These are phyloP conservation scores for Mizuhopecten yessoensis DNA, from an alignment of 1,140 invertebrate species.

Conservation along the genomic window DNA sequence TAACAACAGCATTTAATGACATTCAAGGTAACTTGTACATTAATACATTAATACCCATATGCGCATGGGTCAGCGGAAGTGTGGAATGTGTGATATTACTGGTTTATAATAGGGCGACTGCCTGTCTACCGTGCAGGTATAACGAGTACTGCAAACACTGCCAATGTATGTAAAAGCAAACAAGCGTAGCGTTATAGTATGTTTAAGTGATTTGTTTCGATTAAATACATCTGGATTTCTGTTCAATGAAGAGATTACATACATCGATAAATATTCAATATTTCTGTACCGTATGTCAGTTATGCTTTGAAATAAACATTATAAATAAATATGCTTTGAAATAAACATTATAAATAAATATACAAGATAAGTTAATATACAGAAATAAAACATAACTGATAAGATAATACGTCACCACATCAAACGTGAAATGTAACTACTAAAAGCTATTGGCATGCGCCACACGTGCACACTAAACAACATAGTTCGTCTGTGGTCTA, in stretches of 20 bases:
- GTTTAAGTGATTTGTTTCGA: no score
- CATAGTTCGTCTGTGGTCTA: not conserved
- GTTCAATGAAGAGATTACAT: not conserved
- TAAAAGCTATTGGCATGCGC: slow-evolving; percentile 5
- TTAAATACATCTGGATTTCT: not conserved
- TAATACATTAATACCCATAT: no score
- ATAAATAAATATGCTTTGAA: not conserved
- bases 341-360: not conserved
- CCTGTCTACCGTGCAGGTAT: no score
- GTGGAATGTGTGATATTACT: no score
- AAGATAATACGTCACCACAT: not conserved
- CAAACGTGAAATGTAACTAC: not conserved
- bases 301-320: not conserved
- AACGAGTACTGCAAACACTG: no score
- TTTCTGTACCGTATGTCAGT: not conserved
- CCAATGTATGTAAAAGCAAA: not conserved
- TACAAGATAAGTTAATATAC: not conserved
- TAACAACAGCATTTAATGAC: no score
- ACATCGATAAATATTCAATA: not conserved
- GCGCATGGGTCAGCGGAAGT: no score
- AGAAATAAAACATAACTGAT: not conserved
- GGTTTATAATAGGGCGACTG: no score
- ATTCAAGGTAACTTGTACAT: no score
- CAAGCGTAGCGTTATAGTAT: no score
- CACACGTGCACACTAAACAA: slow-evolving; percentile 4